Evolutionary conservation across 2,797 vertebrate genomes (phyloP).

Genomic region (Balearica regulorum): DNA sequence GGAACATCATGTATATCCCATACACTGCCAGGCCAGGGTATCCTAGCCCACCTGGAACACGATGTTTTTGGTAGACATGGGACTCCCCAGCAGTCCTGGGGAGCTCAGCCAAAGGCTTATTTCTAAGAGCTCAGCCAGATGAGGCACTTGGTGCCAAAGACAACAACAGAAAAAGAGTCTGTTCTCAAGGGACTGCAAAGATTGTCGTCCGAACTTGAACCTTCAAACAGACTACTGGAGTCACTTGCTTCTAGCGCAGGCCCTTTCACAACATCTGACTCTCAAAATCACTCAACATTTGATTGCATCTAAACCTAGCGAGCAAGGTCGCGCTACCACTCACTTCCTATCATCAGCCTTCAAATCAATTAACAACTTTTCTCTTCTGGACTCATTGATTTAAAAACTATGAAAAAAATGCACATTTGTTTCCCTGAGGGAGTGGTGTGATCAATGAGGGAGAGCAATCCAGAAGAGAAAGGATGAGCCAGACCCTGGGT

Average conservation of each 20-base stretch:
- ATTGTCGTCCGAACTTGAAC: not conserved
- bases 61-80: not conserved
- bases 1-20: not conserved
- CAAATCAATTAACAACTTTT: not conserved
- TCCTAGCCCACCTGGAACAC: not conserved
- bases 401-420: not conserved
- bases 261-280: not conserved
- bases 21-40: not conserved
- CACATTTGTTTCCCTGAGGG: not conserved
- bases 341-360: not conserved
- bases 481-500: not conserved
- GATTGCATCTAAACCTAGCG: not conserved
- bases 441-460: not conserved
- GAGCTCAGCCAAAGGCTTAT: not conserved
- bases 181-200: not conserved
- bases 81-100: not conserved
- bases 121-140: not conserved
- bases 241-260: not conserved
- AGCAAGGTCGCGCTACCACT: rapidly evolving
- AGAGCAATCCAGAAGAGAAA: not conserved
- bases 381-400: not conserved
- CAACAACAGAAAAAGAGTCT: not conserved
- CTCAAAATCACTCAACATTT: not conserved
- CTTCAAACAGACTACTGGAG: not conserved
- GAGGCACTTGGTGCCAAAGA: not conserved